Conservation (phyloP, 2,797 vertebrate genomes). For the Carduelis carduelis region DNA sequence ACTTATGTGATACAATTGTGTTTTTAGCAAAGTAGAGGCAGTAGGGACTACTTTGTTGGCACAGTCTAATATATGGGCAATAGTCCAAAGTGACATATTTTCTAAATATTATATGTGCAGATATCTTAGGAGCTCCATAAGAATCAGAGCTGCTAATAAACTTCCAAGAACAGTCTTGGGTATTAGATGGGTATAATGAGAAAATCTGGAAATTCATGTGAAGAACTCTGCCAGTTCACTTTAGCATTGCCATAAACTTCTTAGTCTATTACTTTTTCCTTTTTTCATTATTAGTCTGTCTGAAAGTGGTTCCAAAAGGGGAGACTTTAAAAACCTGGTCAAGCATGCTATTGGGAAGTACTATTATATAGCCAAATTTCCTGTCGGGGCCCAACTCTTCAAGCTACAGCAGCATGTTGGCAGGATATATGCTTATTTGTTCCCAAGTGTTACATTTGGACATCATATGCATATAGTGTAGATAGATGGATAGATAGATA, state of each 20-base stretch:
- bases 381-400: not conserved
- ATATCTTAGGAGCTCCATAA: not conserved
- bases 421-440: not conserved
- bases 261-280: not conserved
- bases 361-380: not conserved
- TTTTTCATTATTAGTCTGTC: not conserved
- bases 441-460: not conserved
- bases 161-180: not conserved
- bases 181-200: not conserved
- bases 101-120: not conserved
- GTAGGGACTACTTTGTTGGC: not conserved
- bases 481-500: not conserved
- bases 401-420: not conserved
- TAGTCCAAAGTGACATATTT: not conserved
- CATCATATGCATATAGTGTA: not conserved
- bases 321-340: not conserved
- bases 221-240: not conserved
- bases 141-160: not conserved
- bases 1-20: not conserved
- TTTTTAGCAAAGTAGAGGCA: not conserved
- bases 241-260: not conserved
- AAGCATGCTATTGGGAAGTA: not conserved
- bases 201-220: not conserved
- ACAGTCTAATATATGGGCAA: not conserved
- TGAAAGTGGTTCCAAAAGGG: not conserved